Percentiles rank a stretch among this genome's conserved stretches.
Conservation (phyloP, 2,888 invertebrate species). For the Choristoneura rosaceana region DNA sequence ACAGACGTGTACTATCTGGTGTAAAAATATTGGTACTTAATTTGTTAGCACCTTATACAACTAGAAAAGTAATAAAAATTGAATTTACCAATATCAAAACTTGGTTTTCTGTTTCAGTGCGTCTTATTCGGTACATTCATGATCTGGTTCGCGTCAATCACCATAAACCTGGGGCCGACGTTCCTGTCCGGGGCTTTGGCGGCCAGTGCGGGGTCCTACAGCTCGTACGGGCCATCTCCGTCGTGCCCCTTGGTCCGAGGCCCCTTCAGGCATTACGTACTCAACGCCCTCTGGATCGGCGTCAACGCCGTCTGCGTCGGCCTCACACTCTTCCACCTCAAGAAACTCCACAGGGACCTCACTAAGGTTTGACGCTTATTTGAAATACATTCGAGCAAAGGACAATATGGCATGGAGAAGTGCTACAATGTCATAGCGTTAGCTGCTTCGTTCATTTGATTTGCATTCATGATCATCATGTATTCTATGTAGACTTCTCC, state of each 20-base stretch:
- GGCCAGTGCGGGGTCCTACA: slow-evolving; percentile 90
- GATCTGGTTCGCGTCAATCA: slow-evolving; percentile 97
- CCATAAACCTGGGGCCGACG: slow-evolving; percentile 95
- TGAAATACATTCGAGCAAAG: slow-evolving; percentile 1
- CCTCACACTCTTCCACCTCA: slow-evolving; percentile 93
- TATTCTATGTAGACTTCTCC: slow-evolving; percentile 59
- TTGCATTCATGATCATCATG: slow-evolving; percentile 61
- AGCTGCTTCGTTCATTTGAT: slow-evolving; percentile 59
- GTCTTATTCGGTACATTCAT: slow-evolving; percentile 96
- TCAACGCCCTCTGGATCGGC: slow-evolving; percentile 95
- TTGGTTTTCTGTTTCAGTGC: slow-evolving; percentile 86
- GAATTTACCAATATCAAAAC: not conserved
- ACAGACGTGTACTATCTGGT: too few species aligned
- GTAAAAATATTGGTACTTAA: too few species aligned
- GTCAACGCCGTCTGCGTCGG: slow-evolving; percentile 94
- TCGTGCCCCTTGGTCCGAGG: slow-evolving; percentile 95
- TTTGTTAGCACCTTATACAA: too few species aligned
- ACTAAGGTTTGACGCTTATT: slow-evolving; percentile 85
- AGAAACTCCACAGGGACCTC: slow-evolving; percentile 92
- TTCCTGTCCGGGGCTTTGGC: slow-evolving; percentile 93
- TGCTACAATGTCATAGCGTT: slow-evolving; percentile 49
- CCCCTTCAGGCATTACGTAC: slow-evolving; percentile 94
- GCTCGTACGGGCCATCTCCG: slow-evolving; percentile 89
- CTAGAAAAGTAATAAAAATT: not conserved
- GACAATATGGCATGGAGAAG: slow-evolving; percentile 64